phyloP scores from a whole-genome alignment of 2,888 invertebrate genomes.

The Acrobasis suavella region DNA sequence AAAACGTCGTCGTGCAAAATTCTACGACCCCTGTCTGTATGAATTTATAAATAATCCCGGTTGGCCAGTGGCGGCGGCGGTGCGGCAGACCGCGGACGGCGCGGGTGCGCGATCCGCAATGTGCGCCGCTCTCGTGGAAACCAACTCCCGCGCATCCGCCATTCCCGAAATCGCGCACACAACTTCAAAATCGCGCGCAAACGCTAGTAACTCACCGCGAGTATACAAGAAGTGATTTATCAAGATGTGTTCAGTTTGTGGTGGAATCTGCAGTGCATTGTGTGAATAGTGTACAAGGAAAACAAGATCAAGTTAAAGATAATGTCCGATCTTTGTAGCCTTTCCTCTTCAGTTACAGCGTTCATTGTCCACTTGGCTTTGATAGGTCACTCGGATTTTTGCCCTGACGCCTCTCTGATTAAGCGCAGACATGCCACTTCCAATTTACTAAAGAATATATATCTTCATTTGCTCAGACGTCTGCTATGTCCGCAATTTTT shows the following conservation, averaged over 20 bases:
- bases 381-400: conserved; percentile 46
- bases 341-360: conserved; percentile 21
- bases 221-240: conserved; percentile 17
- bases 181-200: conserved; percentile 18
- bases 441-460: conserved; percentile 58
- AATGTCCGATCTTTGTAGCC: not conserved
- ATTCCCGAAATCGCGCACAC: conserved; percentile 19
- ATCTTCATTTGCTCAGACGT: conserved; percentile 43
- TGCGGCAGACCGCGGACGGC: conserved; percentile 79
- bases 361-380: conserved; percentile 33
- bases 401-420: conserved; percentile 48
- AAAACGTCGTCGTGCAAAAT: conserved; percentile 68
- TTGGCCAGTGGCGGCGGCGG: conserved; percentile 80
- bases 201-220: conserved; percentile 12
- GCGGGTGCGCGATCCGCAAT: conserved; percentile 77
- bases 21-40: conserved; percentile 80
- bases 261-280: conserved; percentile 14
- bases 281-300: not conserved
- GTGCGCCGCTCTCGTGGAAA: conserved; percentile 64
- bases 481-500: conserved; percentile 45
- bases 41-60: conserved; percentile 81
- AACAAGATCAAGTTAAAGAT: conserved; percentile 5
- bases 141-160: conserved; percentile 35
- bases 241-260: conserved; percentile 16
- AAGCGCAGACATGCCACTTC: conserved; percentile 56